Conservation (phyloP, 2,113 vertebrate species). For the Eclectus roratus region DNA sequence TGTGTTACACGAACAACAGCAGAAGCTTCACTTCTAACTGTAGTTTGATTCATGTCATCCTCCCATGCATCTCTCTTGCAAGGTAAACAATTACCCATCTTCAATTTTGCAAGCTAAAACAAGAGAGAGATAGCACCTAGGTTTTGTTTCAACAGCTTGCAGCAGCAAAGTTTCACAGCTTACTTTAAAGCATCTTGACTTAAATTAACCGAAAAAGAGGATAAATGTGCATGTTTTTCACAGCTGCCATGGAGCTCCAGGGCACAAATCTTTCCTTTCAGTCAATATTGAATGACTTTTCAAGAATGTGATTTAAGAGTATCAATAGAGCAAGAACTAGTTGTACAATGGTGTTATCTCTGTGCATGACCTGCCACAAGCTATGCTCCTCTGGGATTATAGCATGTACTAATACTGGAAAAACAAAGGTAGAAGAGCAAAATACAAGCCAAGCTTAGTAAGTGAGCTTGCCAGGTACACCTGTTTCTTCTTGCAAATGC, state of each 20-base stretch:
- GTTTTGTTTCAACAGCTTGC: conserved; percentile 14
- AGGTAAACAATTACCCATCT: not conserved
- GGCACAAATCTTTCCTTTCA: not conserved
- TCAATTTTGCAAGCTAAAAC: not conserved
- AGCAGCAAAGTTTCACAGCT: not conserved
- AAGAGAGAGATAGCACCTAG: not conserved
- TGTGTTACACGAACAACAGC: not conserved
- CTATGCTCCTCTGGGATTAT: not conserved
- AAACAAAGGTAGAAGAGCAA: not conserved
- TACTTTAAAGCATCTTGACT: not conserved
- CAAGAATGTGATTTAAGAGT: not conserved
- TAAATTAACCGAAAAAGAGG: not conserved
- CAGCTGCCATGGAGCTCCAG: not conserved
- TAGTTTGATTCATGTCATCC: not conserved
- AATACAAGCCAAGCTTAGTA: not conserved
- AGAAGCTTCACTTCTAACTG: not conserved
- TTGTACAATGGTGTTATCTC: not conserved
- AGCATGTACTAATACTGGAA: not conserved
- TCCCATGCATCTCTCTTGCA: not conserved
- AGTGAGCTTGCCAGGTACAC: not conserved
- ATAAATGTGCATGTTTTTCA: not conserved
- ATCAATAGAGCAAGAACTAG: not conserved
- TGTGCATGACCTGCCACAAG: not conserved
- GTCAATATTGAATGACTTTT: not conserved
- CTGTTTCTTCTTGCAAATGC: not conserved